A percentile compares a stretch with the other conserved stretches of the same genome.
phyloP scores from a whole-genome alignment of 2,797 vertebrate species.

The Pelodytes ibericus region DNA sequence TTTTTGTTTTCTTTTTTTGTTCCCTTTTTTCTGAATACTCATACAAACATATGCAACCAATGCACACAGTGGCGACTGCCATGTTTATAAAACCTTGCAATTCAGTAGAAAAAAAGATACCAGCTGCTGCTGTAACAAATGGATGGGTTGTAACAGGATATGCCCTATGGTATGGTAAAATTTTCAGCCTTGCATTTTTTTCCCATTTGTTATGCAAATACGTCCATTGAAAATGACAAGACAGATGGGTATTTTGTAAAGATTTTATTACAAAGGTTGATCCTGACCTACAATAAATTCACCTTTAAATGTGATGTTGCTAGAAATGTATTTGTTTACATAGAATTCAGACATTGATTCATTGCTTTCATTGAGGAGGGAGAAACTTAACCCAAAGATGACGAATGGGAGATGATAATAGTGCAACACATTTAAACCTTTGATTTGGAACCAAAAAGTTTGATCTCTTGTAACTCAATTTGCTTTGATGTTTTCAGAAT shows the following conservation, averaged over 20 bases:
- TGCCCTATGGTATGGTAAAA: constrained; percentile 2
- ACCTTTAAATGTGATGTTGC: constrained; percentile 27
- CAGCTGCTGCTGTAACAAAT: not conserved
- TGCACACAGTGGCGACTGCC: too few species aligned
- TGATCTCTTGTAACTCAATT: not conserved
- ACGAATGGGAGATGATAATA: not conserved
- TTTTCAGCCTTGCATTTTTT: not conserved
- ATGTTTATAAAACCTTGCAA: not conserved
- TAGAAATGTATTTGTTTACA: constrained; percentile 23
- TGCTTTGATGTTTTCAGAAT: constrained; percentile 12
- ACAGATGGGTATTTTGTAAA: constrained; percentile 17
- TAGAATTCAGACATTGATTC: constrained; percentile 30
- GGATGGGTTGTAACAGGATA: not conserved
- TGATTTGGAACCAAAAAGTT: constrained; percentile 17
- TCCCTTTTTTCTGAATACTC: too few species aligned
- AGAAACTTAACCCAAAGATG: not conserved
- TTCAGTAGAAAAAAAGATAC: not conserved
- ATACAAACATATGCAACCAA: too few species aligned
- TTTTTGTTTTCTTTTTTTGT: too few species aligned
- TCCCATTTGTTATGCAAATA: constrained; percentile 19
- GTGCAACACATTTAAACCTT: constrained; percentile 12
- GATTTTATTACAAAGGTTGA: constrained; percentile 28
- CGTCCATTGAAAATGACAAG: constrained; percentile 15
- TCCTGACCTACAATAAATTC: constrained; percentile 16
- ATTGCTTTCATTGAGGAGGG: constrained; percentile 22